Percentiles rank a stretch among this genome's conserved stretches.
phyloP scores from a whole-genome alignment of 1,140 invertebrate species.

The Atopsyche davidsoni region DNA sequence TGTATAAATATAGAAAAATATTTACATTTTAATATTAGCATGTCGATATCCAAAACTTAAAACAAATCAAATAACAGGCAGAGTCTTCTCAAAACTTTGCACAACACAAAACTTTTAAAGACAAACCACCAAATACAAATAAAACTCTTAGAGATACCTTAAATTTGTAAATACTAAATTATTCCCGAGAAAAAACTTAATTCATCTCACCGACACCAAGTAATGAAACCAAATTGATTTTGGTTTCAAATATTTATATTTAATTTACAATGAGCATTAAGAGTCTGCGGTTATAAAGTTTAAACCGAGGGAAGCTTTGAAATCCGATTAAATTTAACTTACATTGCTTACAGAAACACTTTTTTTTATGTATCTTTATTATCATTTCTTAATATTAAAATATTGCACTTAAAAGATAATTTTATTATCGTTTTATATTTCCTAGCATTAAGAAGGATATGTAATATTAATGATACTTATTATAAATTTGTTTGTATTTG shows the following conservation, averaged over 20 bases:
- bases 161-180: not conserved
- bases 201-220: not conserved
- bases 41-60: no score
- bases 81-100: conserved; percentile 18
- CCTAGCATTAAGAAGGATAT: no score
- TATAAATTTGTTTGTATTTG: no score
- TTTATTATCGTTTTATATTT: not conserved
- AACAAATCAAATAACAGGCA: conserved; percentile 6
- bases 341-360: no score
- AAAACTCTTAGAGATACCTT: not conserved
- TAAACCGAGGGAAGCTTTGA: no score
- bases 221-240: no score
- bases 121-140: not conserved
- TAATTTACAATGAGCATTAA: no score
- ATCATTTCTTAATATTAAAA: not conserved
- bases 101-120: conserved; percentile 12
- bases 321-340: no score
- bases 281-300: no score
- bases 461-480: no score
- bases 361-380: no score
- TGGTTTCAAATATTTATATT: no score
- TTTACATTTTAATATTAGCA: conserved; percentile 19
- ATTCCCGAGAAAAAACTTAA: not conserved
- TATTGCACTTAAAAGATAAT: conserved; percentile 7
- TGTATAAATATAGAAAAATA: conserved; percentile 3